Percentiles rank a stretch among this genome's conserved stretches.
phyloP scores from a whole-genome alignment of 2,888 invertebrate genomes.

The Bursaphelenchus okinawaensis region DNA sequence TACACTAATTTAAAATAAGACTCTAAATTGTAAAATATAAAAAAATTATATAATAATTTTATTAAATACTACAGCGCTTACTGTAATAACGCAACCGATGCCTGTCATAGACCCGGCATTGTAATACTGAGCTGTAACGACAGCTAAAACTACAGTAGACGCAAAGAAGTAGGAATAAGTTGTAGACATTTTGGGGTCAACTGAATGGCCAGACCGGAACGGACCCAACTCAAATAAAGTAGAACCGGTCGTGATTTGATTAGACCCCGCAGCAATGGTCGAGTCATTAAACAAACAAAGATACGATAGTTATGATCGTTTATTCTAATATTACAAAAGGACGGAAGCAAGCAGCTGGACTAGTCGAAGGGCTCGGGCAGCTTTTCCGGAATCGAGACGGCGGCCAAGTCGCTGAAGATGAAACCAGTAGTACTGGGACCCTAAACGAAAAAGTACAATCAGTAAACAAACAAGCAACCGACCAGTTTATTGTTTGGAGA shows the following conservation, averaged over 20 bases:
- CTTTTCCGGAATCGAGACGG: conserved; percentile 27
- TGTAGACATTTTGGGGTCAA: neutral
- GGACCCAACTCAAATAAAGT: neutral
- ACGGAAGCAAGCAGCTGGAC: neutral
- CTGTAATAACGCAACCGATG: conserved; percentile 8
- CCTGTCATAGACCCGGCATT: conserved; percentile 15
- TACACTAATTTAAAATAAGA: no score
- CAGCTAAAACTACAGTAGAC: neutral
- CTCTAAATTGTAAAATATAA: neutral
- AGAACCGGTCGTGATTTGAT: neutral
- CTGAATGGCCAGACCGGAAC: neutral
- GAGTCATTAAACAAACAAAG: neutral
- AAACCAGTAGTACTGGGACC: conserved; percentile 21
- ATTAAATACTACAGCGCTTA: no score
- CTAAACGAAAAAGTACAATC: neutral
- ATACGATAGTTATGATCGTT: neutral
- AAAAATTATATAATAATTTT: no score
- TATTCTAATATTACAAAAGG: neutral
- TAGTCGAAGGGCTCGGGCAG: conserved; percentile 30
- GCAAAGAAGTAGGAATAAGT: neutral
- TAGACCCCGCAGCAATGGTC: neutral
- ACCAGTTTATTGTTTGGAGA: neutral
- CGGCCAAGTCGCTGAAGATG: conserved; percentile 25
- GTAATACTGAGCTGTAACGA: conserved; percentile 15
- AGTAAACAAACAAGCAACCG: neutral